Conservation (phyloP, 2,888 invertebrate genomes). For the Apomyelois bistriatella region DNA sequence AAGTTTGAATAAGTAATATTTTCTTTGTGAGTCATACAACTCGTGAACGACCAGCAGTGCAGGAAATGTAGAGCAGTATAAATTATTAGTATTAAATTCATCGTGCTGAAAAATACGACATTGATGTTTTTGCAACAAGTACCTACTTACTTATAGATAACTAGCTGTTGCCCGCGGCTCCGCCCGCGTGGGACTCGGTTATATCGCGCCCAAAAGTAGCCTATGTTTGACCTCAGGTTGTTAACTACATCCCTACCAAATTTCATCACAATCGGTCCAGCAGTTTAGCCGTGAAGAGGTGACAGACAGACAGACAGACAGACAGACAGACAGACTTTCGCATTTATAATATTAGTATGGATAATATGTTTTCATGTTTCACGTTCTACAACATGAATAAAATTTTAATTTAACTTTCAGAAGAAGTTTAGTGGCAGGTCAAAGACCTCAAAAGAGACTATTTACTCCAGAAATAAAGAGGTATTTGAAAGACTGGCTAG, state of each 20-base stretch:
- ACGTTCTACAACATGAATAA: neutral
- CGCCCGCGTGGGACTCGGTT: too few relatives aligned
- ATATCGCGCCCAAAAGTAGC: too few relatives aligned
- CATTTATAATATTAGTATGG: too few relatives aligned
- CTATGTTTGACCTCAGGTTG: too few relatives aligned
- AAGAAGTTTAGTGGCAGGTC: slow-evolving; percentile 79
- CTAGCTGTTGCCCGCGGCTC: too few relatives aligned
- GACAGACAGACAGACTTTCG: too few relatives aligned
- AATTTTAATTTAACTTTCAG: slow-evolving; percentile 46
- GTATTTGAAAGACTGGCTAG: slow-evolving; percentile 88
- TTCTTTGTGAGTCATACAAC: slow-evolving; percentile 70
- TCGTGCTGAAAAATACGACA: slow-evolving; percentile 31
- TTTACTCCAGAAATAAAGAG: slow-evolving; percentile 90
- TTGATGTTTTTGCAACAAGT: slow-evolving; percentile 13
- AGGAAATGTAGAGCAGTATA: slow-evolving; percentile 24
- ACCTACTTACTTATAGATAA: too few relatives aligned
- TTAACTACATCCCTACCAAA: too few relatives aligned
- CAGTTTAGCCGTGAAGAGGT: too few relatives aligned
- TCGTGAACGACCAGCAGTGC: neutral
- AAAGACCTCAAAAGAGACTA: slow-evolving; percentile 84
- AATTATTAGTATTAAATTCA: slow-evolving; percentile 32
- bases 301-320: too few relatives aligned
- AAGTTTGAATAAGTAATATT: slow-evolving; percentile 33
- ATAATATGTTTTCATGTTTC: slow-evolving; percentile 8
- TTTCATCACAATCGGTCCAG: too few relatives aligned